These are phyloP conservation scores for Emydocephalus ijimae DNA, from an alignment of 2,113 vertebrate genomes.

Conservation along the genomic window DNA sequence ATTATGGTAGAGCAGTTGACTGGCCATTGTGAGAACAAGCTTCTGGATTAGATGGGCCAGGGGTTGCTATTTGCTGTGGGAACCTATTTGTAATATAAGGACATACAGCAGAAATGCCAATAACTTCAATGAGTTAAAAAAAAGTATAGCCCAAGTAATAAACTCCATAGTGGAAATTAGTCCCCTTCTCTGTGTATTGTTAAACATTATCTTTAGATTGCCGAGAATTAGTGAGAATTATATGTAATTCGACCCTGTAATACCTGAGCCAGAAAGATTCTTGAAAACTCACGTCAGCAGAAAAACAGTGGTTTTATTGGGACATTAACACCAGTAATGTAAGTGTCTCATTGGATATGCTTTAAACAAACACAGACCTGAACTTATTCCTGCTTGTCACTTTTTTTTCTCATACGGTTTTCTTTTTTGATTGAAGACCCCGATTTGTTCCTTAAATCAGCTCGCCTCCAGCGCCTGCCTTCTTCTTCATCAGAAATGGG, in stretches of 20 bases:
- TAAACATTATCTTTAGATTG: slow-evolving; percentile 8
- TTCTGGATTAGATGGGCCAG: background rate
- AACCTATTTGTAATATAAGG: background rate
- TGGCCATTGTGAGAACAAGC: background rate
- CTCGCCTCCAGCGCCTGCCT: slow-evolving; percentile 90
- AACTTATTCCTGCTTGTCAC: slow-evolving; percentile 18
- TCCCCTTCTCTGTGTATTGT: background rate
- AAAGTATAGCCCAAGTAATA: background rate
- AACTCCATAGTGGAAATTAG: background rate
- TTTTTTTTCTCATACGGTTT: slow-evolving; percentile 19
- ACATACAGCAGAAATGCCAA: background rate
- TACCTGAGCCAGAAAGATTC: slow-evolving; percentile 39
- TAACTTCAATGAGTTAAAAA: background rate
- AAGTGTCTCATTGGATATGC: slow-evolving; percentile 22
- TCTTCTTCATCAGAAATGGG: slow-evolving; percentile 93
- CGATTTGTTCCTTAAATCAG: slow-evolving; percentile 90
- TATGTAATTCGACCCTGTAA: slow-evolving; percentile 23
- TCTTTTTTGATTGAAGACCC: slow-evolving; percentile 77
- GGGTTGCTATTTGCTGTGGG: background rate
- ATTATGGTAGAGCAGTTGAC: background rate
- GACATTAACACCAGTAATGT: background rate
- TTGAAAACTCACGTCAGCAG: slow-evolving; percentile 25
- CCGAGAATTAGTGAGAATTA: slow-evolving; percentile 30
- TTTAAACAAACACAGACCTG: slow-evolving; percentile 8
- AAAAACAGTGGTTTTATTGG: slow-evolving; percentile 20